Evolutionary conservation across 1,140 invertebrate genomes (phyloP), one percentile per base, ranked within the genome.

Genomic region (Papilio polytes): DNA sequence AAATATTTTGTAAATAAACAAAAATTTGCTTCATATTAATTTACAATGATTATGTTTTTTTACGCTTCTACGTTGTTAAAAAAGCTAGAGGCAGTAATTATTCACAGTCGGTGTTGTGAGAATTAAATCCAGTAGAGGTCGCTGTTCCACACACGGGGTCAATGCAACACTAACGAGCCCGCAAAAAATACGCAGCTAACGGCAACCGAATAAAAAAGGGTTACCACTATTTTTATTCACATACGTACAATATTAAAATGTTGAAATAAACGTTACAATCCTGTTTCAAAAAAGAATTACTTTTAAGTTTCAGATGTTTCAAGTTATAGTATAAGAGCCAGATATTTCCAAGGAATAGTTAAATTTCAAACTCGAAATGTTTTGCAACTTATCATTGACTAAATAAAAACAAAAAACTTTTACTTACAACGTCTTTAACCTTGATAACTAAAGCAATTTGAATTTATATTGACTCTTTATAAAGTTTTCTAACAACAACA

Each of bases 401-500:
- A 26, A 26, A 26, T 63, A 63, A 63, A 63, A 26, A 7, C 4
- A 22, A 59, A 59, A 59, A 22, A 7, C 22, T 18, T 59, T 26
- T 63, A 63, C n/a, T 63, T 13, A 26, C 20, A 63, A 26, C 6
- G 10, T 63, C 59, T 63, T 63, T 26, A 26, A 26, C 59, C 59
- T 63, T 59, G 20, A 63, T 26, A 63, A 63, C 59, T 63, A 63
- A 63, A 63, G 59, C 22, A 18, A 63, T 63, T 63, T 63, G 59
- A 63, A 63, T 63, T 26, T 63, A 63, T 63, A 63, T 63, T 26
- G 59, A 26, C 59, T 63, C 12, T 26, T 63, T 63, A 31, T 63
- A 63, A 63, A 63, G 59, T 63, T 63, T 12, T 63, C 56, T 12
- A 63, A 63, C 22, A 63, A 63, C 22, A 63, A 63, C 22, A 59